Conservation (phyloP, 2,113 vertebrate genomes). For the Ariopsis seemanni region DNA sequence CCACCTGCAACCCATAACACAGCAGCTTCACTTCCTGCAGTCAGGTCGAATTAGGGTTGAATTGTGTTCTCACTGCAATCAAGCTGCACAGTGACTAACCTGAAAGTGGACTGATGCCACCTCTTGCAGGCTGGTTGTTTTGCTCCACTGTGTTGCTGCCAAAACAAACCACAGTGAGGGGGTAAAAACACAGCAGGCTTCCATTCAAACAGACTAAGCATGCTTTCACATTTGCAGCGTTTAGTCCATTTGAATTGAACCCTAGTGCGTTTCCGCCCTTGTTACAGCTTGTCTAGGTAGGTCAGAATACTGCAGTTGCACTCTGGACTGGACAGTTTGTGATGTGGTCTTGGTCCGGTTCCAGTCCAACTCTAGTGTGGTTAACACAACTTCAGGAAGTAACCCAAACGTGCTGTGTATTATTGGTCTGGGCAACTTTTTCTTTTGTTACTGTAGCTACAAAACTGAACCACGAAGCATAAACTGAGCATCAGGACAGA, state of each 20-base stretch:
- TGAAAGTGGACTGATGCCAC: slow-evolving; percentile 1
- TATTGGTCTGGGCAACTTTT: neutral
- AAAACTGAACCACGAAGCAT: neutral
- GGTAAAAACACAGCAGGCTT: slow-evolving; percentile 4
- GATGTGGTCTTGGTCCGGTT: neutral
- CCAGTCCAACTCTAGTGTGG: neutral
- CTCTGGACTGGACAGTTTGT: neutral
- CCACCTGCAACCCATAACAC: slow-evolving; percentile 27
- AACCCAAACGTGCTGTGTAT: neutral
- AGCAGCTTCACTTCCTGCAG: slow-evolving; percentile 14
- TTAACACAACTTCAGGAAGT: neutral
- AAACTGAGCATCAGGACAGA: neutral
- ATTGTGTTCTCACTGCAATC: slow-evolving; percentile 6
- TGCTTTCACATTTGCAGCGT: neutral
- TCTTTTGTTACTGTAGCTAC: neutral
- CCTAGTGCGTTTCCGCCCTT: neutral
- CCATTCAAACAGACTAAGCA: neutral
- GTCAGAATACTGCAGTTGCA: neutral
- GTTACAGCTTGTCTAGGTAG: neutral
- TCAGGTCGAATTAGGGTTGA: neutral
- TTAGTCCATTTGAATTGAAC: neutral
- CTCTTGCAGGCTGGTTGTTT: neutral
- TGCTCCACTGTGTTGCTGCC: neutral
- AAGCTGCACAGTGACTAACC: slow-evolving; percentile 7
- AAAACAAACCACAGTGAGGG: slow-evolving; percentile 2